A percentile compares a stretch with the other conserved stretches of the same genome.
phyloP scores from a whole-genome alignment of 2,113 vertebrate species.

The Alosa alosa region DNA sequence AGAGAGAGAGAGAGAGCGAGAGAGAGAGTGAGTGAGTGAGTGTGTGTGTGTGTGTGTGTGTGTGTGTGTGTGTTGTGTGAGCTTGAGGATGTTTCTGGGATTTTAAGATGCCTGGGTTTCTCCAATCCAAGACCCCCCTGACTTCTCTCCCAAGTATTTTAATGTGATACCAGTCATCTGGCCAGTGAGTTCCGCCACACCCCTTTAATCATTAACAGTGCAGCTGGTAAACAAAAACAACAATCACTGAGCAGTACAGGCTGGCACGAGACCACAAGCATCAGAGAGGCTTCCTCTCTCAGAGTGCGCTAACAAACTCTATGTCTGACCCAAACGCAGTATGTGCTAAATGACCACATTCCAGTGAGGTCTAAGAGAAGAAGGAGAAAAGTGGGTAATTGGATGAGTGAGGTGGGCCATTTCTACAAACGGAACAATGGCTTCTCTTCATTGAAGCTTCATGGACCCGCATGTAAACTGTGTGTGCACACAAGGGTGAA shows the following conservation, averaged over 20 bases:
- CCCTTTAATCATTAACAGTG: slow-evolving; percentile 9
- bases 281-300: background rate
- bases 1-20: no score
- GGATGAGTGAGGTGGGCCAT: slow-evolving; percentile 61
- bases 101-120: background rate
- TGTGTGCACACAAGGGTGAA: background rate
- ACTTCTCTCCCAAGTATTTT: background rate
- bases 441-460: slow-evolving; percentile 49
- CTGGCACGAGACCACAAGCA: background rate
- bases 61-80: background rate
- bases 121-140: background rate
- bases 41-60: background rate
- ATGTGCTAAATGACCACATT: slow-evolving; percentile 40
- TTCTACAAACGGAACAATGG: slow-evolving; percentile 59
- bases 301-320: background rate
- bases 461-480: background rate
- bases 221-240: slow-evolving; percentile 4
- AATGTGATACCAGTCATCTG: slow-evolving; percentile 3
- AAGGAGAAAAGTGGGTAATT: slow-evolving; percentile 48
- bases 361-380: slow-evolving; percentile 22
- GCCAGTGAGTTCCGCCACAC: background rate
- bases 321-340: background rate
- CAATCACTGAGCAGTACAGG: background rate
- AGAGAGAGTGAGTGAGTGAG: background rate
- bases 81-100: background rate